phyloP scores from a whole-genome alignment of 2,888 invertebrate genomes.

The Drosophila prolongata region DNA sequence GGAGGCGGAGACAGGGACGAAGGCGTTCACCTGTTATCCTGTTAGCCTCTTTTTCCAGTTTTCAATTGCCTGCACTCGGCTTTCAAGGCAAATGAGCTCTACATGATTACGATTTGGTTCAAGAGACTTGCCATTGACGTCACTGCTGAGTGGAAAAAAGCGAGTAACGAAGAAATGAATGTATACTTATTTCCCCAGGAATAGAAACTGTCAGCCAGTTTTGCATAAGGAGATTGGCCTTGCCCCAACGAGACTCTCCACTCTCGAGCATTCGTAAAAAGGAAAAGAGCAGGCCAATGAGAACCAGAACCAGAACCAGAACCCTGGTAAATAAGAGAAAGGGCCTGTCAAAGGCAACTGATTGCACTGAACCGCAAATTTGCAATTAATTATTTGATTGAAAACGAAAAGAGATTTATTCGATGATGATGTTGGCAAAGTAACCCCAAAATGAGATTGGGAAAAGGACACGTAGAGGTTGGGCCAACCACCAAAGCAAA shows the following conservation, averaged over 20 bases:
- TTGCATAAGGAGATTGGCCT: conserved; percentile 36
- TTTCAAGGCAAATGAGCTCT: conserved; percentile 78
- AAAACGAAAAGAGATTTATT: conserved; percentile 34
- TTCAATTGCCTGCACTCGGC: conserved; percentile 72
- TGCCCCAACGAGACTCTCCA: conserved; percentile 12
- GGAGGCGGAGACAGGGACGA: neutral
- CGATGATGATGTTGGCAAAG: conserved; percentile 26
- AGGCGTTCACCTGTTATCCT: conserved; percentile 49
- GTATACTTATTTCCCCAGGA: conserved; percentile 15
- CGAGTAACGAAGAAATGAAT: conserved; percentile 22
- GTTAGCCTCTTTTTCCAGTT: conserved; percentile 71
- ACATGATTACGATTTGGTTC: conserved; percentile 74
- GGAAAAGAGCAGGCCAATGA: conserved; percentile 20
- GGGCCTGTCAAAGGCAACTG: conserved; percentile 29
- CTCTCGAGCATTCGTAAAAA: neutral
- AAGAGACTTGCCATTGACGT: conserved; percentile 59
- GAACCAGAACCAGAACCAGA: conserved; percentile 6
- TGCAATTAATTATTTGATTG: conserved; percentile 47
- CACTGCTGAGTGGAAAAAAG: conserved; percentile 28
- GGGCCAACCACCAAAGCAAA: conserved; percentile 2
- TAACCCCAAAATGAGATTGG: conserved; percentile 19
- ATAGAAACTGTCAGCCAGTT: conserved; percentile 39
- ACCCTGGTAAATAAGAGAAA: neutral
- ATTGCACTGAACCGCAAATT: conserved; percentile 48
- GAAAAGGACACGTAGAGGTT: neutral